A percentile compares a stretch with the other conserved stretches of the same genome.
These are phyloP conservation scores for Tragelaphus buxtoni DNA, from an alignment of 2,113 vertebrate species.

Conservation along the genomic window DNA sequence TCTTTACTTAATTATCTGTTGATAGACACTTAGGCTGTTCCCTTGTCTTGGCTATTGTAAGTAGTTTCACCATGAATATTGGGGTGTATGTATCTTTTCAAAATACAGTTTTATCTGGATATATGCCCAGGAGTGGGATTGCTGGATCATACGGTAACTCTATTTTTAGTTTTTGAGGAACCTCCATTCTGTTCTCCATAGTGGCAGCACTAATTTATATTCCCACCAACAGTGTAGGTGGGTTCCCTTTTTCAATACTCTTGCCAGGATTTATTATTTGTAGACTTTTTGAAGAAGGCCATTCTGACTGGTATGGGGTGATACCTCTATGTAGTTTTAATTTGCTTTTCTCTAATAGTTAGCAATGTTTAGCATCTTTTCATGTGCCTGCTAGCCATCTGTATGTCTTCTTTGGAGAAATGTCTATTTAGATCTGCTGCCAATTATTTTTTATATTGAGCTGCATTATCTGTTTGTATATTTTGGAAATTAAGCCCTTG, in stretches of 20 bases:
- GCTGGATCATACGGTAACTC: not conserved
- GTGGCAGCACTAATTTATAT: not conserved
- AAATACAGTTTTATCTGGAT: not conserved
- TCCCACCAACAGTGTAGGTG: not conserved
- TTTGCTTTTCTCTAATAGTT: not conserved
- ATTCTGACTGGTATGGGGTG: not conserved
- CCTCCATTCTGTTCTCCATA: not conserved
- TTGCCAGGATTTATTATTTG: not conserved
- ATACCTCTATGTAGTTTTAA: not conserved
- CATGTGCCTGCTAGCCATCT: not conserved
- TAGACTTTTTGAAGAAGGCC: not conserved
- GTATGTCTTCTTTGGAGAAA: not conserved
- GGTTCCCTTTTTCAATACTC: not conserved
- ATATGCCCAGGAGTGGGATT: not conserved
- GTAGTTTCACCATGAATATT: not conserved
- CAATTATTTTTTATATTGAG: not conserved
- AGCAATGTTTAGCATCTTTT: not conserved
- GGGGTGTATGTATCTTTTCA: not conserved
- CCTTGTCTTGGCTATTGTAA: not conserved
- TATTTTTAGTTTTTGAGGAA: not conserved
- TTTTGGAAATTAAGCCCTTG: not conserved
- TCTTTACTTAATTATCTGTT: not conserved
- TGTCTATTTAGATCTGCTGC: not conserved
- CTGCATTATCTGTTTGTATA: not conserved
- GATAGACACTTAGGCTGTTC: not conserved